Percentiles rank a stretch among this genome's conserved stretches.
Conservation (phyloP, 2,113 vertebrate genomes). For the Pachyramphus minor region DNA sequence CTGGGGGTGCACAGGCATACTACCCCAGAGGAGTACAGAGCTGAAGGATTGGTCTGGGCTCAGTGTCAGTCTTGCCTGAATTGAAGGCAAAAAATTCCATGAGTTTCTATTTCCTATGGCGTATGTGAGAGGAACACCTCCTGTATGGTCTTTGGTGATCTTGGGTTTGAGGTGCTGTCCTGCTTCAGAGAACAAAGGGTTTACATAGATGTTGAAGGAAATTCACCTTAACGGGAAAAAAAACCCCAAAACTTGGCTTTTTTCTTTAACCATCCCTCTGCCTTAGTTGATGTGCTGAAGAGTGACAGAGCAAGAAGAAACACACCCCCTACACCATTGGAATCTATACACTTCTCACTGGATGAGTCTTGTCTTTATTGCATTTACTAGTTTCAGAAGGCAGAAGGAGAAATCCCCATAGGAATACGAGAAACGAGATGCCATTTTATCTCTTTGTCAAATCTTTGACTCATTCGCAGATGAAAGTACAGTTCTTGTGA, state of each 20-base stretch:
- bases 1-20: not conserved
- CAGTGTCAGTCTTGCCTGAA: not conserved
- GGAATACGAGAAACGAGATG: not conserved
- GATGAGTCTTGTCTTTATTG: not conserved
- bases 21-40: not conserved
- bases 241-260: not conserved
- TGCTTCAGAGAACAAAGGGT: not conserved
- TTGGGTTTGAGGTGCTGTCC: not conserved
- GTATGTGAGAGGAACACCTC: not conserved
- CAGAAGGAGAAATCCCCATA: not conserved
- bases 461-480: not conserved
- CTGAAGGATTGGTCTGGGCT: not conserved
- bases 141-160: not conserved
- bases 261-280: not conserved
- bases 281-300: not conserved
- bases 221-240: accelerated
- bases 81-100: not conserved
- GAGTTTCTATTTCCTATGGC: not conserved
- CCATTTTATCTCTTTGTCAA: not conserved
- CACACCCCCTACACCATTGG: accelerated
- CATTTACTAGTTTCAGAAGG: not conserved
- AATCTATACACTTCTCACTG: not conserved
- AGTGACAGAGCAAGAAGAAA: not conserved
- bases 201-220: not conserved
- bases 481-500: not conserved